Evolutionary conservation across 2,888 invertebrate genomes (phyloP).

Genomic region (Acleris literana): DNA sequence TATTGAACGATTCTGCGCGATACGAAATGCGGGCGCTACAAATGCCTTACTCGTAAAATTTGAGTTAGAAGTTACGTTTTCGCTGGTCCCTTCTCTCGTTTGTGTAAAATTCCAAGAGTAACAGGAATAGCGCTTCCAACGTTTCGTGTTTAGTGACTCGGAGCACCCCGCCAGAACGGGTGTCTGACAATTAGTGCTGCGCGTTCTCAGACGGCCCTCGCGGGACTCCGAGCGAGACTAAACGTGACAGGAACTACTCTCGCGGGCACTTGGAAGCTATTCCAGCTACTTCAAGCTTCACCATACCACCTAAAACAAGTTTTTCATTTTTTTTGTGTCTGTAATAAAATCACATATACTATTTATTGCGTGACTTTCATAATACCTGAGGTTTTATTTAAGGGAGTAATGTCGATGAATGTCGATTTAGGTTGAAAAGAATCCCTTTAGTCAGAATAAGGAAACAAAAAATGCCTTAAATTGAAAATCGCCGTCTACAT

Average conservation of each 20-base stretch:
- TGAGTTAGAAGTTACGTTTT: no score
- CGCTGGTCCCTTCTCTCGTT: no score
- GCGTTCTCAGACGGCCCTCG: constrained; percentile 65
- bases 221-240: constrained; percentile 52
- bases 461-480: constrained; percentile 56
- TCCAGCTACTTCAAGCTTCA: constrained; percentile 39
- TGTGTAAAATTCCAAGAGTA: no score
- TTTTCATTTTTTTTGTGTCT: background rate
- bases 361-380: no score
- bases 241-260: constrained; percentile 55
- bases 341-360: no score
- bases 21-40: constrained; percentile 23
- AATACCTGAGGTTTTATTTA: no score
- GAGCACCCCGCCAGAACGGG: constrained; percentile 44
- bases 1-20: constrained; percentile 40
- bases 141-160: background rate
- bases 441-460: constrained; percentile 36
- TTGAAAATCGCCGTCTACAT: constrained; percentile 56
- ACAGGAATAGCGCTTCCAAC: no score
- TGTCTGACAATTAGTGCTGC: constrained; percentile 66
- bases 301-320: constrained; percentile 8
- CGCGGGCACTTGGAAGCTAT: constrained; percentile 44
- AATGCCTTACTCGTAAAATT: no score
- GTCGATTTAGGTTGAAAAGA: no score
- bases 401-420: no score